Evolutionary conservation across 2,113 vertebrate species (phyloP), one percentile per base, ranked within the genome.

Genomic region (Cygnus atratus): DNA sequence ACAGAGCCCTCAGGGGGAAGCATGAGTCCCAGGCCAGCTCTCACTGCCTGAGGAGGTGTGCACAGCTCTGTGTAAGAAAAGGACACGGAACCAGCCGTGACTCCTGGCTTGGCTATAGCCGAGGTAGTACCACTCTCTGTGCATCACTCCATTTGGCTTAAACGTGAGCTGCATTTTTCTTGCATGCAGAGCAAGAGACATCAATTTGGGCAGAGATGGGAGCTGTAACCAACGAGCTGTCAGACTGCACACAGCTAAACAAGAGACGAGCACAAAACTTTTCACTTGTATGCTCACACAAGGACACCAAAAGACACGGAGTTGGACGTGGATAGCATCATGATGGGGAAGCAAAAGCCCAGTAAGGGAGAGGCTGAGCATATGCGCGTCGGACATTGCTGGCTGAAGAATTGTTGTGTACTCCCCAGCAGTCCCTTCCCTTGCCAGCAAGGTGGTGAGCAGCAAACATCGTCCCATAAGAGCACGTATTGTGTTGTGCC

Each of bases 391-490:
- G 43, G 63, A 66, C 4, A 3, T 6, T 35, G 35, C 4, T 21
- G 37, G 55, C 61, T 25, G 31, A 84, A 74, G 76, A 84, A 87
- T 13, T 77, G 24, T 0, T 52, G 54, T 39, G 50, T 21, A 8
- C 61, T 74, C 50, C 66, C 50, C 84, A 58, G 55, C 43, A 58
- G 4, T 8, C 10, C 43, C n/a, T 33, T 44, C 66, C 37, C n/a
- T 33, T 41, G 71, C 62, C 62, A 59, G 50, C 57, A 78, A 84
- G 52, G 50, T 31, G 25, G 7, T 59, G 15, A 88, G 37, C 39
- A 66, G 43, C 48, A 50, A 80, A 33, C 63, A 11, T 28, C 0
- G 0, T 37, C 63, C 39, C 6, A 0, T 20, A 73, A 61, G n/a
- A 71, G 35, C 41, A 25, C 0, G 0, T 8, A 2, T 3, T 46